These are phyloP conservation scores for Vireo altiloquus DNA, from an alignment of 2,113 vertebrate genomes.

Conservation along the genomic window DNA sequence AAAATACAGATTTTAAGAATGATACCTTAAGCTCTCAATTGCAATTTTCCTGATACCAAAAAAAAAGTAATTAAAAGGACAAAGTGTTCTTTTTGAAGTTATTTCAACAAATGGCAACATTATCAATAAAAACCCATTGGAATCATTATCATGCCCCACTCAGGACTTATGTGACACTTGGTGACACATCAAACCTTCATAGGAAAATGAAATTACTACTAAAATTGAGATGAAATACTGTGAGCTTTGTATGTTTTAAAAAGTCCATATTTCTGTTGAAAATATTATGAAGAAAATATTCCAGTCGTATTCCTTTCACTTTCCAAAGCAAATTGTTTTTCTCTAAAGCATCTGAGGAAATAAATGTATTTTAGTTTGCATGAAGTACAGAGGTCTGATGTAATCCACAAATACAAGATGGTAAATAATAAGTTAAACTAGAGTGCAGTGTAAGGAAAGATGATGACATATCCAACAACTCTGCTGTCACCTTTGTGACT, in stretches of 20 bases:
- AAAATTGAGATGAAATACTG: not conserved
- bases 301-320: not conserved
- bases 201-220: not conserved
- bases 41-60: not conserved
- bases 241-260: conserved; percentile 2
- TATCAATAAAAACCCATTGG: not conserved
- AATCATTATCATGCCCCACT: not conserved
- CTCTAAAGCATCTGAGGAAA: not conserved
- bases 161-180: not conserved
- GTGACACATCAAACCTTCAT: not conserved
- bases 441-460: not conserved
- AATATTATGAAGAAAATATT: conserved; percentile 31
- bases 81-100: not conserved
- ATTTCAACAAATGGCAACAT: conserved; percentile 28
- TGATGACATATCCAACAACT: not conserved
- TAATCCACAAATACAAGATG: not conserved
- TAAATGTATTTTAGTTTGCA: not conserved
- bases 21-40: not conserved
- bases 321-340: not conserved
- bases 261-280: not conserved
- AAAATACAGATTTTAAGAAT: not conserved
- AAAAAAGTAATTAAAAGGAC: not conserved
- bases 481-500: not conserved
- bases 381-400: not conserved
- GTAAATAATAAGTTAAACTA: conserved; percentile 12